Base-by-base conservation (phyloP, 2,113 vertebrate genomes). In the Herpailurus yagouaroundi region DNA sequence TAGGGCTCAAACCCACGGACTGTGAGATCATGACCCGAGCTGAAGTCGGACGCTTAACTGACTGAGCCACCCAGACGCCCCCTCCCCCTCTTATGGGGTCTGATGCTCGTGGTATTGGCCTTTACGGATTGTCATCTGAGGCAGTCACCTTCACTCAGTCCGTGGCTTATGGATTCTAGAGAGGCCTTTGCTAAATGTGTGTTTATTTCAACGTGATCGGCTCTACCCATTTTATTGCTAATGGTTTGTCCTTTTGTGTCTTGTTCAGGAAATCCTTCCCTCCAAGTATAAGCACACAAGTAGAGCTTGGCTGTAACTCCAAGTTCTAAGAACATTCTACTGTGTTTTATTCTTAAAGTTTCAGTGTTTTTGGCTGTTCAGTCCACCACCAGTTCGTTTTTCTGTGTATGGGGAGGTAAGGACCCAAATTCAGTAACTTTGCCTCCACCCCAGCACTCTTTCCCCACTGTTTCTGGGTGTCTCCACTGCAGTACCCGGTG, bases 401-500 rank as follows among this genome's bases (percentile, higher is more conserved):
- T 57, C 29, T 48, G 76, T 10, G 3, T 29, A 1, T 36, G 1
- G 1, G 11, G 36, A 23, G 38, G 14, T 31, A 2, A 29, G 55
- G 25, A 5, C 45, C 73, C 23, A 3, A 0, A 14, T 4, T 16
- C 7, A 7, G 36, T 45, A 7, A 6, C 12, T 23, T 38, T 18
- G 5, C 36, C 29, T 1, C 8, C 3, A 36, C 29, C 4, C 68
- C 66, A 2, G 41, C 15, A 2, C 8, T 7, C 57, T n/a, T 9
- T 33, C 11, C 8, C 14, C 45, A 3, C 71, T 9, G 12, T 27
- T 4, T 68, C 63, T 2, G 1, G 0, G 16, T 1, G 60, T 85
- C 31, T 3, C 33, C 64, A 1, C 31, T 41, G 27, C 45, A 13
- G 1, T 1, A 0, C 23, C 2, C 3, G 5, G 2, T 0, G 7